Base-by-base conservation (phyloP, 2,113 vertebrate species). In the Ptilonorhynchus violaceus region DNA sequence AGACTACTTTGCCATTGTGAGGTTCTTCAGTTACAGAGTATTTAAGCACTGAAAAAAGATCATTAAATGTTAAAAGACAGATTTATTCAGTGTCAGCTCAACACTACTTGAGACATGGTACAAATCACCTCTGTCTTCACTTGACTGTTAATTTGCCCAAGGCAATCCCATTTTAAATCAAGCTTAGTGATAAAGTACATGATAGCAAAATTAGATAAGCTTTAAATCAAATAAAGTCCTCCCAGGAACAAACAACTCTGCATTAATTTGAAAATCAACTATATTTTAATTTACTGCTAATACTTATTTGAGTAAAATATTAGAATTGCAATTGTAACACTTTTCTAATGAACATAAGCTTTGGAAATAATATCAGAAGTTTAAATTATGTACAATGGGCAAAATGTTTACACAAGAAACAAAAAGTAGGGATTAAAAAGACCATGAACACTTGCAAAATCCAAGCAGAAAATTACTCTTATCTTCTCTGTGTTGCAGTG, bases 81-180 rank as follows among this genome's bases (percentile, higher is more conserved):
- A 95, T 96, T 95, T 98, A 95, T 94, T 96, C 52, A 83, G 50
- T 92, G 77, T 86, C 86, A 93, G 67, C 35, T 94, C 76, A 70
- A 82, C 39, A 44, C 60, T 88, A 72, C 68, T 91, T 85, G 59
- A 96, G 49, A 95, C 50, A 33, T 76, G 28, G 16, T 83, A 46
- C 50, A 82, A 88, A 96, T 95, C 75, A 91, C 91, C 39, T 87
- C 67, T 91, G 22, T 93, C 82, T 96, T 97, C 93, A 80, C 37
- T 69, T 96, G 42, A 88, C 44, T 94, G 74, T 30, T 96, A 95
- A 97, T 96, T 93, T 93, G 80, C 76, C 88, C 23, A 60, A 88
- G 82, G 63, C 69, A 96, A 88, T 91, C 24, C 8, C 91, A 95
- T 82, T 91, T 90, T 63, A 97, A 96, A 73, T 62, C 85, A 63